Evolutionary conservation across 2,113 vertebrate genomes (phyloP).

Genomic region (Choloepus hoffmanni): DNA sequence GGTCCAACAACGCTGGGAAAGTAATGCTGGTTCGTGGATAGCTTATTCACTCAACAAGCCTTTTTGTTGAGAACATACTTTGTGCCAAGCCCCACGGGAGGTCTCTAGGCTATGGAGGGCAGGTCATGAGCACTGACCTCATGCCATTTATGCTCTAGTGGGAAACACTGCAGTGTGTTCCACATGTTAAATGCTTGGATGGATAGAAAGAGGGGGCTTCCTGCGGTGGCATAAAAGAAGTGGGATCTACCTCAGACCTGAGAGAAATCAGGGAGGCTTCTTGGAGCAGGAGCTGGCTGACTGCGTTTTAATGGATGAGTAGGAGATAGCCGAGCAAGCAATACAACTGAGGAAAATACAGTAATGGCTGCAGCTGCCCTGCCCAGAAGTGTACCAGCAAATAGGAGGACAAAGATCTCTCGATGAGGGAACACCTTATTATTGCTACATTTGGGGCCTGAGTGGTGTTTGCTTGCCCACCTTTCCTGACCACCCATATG

Average conservation of each 20-base stretch:
- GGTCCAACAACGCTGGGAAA: not conserved
- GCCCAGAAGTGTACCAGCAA: not conserved
- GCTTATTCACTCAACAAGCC: not conserved
- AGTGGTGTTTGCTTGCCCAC: rapidly evolving
- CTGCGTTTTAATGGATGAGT: not conserved
- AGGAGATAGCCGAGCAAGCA: not conserved
- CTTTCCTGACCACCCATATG: not conserved
- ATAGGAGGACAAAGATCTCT: not conserved
- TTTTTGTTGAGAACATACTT: not conserved
- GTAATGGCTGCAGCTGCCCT: not conserved
- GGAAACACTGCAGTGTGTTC: not conserved
- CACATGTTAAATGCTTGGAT: not conserved
- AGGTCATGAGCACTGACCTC: not conserved
- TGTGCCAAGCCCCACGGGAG: not conserved
- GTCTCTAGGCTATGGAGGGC: not conserved
- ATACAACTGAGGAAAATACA: not conserved
- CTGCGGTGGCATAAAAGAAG: not conserved
- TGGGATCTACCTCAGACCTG: not conserved
- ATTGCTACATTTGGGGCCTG: rapidly evolving
- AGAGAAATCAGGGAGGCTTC: not conserved
- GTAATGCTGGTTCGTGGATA: not conserved
- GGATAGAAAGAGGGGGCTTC: not conserved
- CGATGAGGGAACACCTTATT: not conserved
- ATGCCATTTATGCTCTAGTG: too few species aligned
- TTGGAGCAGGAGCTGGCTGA: not conserved